Evolutionary conservation across 1,140 invertebrate genomes (phyloP).

Genomic region (Muscidifurax raptorellus): DNA sequence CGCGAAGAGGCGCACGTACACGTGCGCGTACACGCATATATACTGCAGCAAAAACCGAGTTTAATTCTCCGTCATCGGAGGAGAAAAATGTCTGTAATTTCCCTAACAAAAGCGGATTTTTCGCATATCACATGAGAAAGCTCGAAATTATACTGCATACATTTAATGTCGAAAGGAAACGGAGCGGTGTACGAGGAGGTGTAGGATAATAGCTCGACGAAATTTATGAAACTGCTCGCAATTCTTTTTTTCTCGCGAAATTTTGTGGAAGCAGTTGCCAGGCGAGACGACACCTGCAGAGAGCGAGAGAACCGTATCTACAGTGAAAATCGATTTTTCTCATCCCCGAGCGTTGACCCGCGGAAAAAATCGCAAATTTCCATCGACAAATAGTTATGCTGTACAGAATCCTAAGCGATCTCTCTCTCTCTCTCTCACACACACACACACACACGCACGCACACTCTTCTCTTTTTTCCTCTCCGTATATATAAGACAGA

Average conservation of each 20-base stretch:
- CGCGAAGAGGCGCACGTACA: background rate
- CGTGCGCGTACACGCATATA: too few species aligned
- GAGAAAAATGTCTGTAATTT: slow-evolving; percentile 6
- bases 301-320: background rate
- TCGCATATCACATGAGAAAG: slow-evolving; percentile 9
- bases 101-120: background rate
- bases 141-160: background rate
- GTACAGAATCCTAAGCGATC: too few species aligned
- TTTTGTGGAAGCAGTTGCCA: background rate
- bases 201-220: background rate
- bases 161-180: background rate
- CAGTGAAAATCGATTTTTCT: background rate
- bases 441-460: too few species aligned
- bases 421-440: too few species aligned
- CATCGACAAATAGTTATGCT: too few species aligned
- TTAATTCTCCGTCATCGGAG: slow-evolving; percentile 9
- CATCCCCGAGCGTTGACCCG: background rate
- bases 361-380: too few species aligned
- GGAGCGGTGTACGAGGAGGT: too few species aligned
- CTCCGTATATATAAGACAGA: too few species aligned
- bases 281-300: background rate
- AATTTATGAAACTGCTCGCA: slow-evolving; percentile 9
- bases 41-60: background rate
- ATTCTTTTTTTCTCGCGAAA: background rate
- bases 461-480: background rate